phyloP scores from a whole-genome alignment of 2,888 invertebrate genomes.

The Idaea biselata region DNA sequence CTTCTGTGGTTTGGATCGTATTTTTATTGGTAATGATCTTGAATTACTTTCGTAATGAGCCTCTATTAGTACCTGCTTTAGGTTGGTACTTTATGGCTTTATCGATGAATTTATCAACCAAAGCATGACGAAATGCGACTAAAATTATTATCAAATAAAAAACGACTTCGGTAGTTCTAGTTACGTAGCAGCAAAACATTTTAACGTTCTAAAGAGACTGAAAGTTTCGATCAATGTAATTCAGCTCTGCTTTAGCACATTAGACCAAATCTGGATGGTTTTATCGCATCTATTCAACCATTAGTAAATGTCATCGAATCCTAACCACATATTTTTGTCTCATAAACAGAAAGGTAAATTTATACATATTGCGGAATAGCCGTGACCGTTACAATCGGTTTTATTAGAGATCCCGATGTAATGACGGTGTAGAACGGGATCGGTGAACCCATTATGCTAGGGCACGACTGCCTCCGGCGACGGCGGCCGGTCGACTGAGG shows the following conservation, averaged over 20 bases:
- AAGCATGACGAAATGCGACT: background rate
- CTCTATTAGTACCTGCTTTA: background rate
- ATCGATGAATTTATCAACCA: background rate
- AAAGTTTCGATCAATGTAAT: background rate
- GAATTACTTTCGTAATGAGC: constrained; percentile 32
- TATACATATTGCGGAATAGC: constrained; percentile 6
- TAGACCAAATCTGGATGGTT: background rate
- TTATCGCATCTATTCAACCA: background rate
- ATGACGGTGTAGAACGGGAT: constrained; percentile 50
- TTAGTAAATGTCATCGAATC: background rate
- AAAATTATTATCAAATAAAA: too few species aligned
- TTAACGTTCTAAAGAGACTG: background rate
- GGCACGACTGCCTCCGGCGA: constrained; percentile 67
- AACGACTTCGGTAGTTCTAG: too few species aligned
- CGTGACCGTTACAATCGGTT: constrained; percentile 36
- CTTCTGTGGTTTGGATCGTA: constrained; percentile 24
- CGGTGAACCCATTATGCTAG: constrained; percentile 58
- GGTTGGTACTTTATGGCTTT: background rate
- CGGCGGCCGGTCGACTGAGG: constrained; percentile 64
- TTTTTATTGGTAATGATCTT: constrained; percentile 23
- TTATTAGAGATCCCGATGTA: constrained; percentile 41
- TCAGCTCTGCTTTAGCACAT: background rate
- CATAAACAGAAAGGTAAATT: background rate
- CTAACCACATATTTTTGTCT: background rate
- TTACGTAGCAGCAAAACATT: too few species aligned